Base-by-base conservation (phyloP, 2,888 invertebrate species). In the Galerucella nymphaeae region DNA sequence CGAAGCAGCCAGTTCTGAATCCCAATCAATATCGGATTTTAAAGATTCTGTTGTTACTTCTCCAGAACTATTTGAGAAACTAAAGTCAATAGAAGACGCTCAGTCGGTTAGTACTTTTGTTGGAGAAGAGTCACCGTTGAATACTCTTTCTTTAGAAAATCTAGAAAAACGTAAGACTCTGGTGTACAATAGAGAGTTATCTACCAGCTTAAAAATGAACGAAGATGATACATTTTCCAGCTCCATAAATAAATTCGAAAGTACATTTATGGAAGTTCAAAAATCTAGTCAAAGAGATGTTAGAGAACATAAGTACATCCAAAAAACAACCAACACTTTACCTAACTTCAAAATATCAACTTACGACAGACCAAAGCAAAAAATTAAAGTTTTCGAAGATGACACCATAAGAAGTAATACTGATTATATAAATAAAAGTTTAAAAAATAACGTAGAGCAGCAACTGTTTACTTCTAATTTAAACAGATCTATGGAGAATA, bases 271-370 rank as follows among this genome's bases (percentile, higher is more conserved):
- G 9, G 80, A 81, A 71, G 70, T 80, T 16, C 77, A 75, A 41
- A 74, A 72, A 72, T 78, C 79, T 79, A 80, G 79, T 80, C 77
- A 72, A 57, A 64, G 63, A 71, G 74, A 66, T 57, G 62, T 73
- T n/a, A 53, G 18, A 14, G 70, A 72, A 20, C 20, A 59, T 9
- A 76, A 70, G 59, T 71, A 70, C n/a, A 18, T 61, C 10, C 69
- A 64, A 53, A 78, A 70, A 50, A 41, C 63, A 6, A 75, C 76
- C 16, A 77, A 82, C 41, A 83, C 83, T 23, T 79, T 87, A 66
- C 86, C 87, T 10, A 87, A 87, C 76, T 87, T 87, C 77, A 86
- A 86, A 81, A 86, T 87, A 75, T 85, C 87, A 1, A 86, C 87
- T 0, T 87, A 87, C 77, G 85, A 87, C 71, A 83, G 83, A 64